Base-by-base conservation (phyloP, 2,888 invertebrate species). In the Cyrtodaria siliqua region DNA sequence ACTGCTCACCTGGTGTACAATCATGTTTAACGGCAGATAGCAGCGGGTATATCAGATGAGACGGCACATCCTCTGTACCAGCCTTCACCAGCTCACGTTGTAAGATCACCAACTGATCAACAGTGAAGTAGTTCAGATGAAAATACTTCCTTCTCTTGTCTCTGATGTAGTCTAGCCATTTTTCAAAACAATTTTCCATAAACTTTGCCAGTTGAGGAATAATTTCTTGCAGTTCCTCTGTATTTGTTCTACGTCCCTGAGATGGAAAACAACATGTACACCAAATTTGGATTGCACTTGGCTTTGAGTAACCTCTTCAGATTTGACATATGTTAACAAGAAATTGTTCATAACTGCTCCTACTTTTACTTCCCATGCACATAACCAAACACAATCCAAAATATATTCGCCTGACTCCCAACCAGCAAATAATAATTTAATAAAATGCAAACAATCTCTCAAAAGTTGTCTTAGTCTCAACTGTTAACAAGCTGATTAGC, bases 71-170 rank as follows among this genome's bases (percentile, higher is more conserved):
- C 0, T 76, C 72, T 18, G 74, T 70, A 1, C 85, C 83, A 6
- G 85, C 23, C 57, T 82, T 85, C 18, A 87, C 83, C 33, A 90
- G 56, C 49, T 90, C 85, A 59, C 75, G 77, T 53, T 90, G 86
- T 16, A 91, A 81, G n/a, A 89, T 85, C 6, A 91, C 89, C 18
- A 91, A 69, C 76, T 91, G 91, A 60, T 88, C 87, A 8, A 88
- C 87, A 6, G 89, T 89, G 74, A 81, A 90, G 73, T 84, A 82
- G 76, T 91, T 90, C 64, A 91, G 82, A 18, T 82, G 82, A 9
- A 76, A 64, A 52, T 79, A 87, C 16, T 79, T 53, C 4, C 56
- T 62, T 23, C 90, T 69, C 50, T 87, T 83, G 14, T 81, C 50
- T 4, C 68, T 82, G 16, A 90, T 83, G 61, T 89, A 82, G 2